Conservation (phyloP, 1,140 invertebrate species). For the Eufriesea mexicana region DNA sequence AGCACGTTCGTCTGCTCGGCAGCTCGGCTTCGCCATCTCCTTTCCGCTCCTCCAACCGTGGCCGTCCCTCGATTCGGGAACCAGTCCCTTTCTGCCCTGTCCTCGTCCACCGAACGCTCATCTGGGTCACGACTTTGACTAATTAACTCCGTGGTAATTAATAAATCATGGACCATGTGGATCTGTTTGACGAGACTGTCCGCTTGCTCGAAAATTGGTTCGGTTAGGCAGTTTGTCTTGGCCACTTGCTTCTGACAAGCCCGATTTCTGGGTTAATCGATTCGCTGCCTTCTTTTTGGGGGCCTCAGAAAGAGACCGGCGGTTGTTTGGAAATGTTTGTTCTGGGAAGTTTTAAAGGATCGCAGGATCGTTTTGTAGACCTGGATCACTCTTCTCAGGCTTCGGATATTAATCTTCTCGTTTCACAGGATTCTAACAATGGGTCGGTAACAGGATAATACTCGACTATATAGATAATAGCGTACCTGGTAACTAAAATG, state of each 20-base stretch:
- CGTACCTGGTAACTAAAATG: too few relatives aligned
- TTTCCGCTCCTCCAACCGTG: conserved; percentile 3
- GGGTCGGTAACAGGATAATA: too few relatives aligned
- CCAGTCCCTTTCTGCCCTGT: background rate
- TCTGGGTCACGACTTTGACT: conserved; percentile 50
- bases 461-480: too few relatives aligned
- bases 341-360: too few relatives aligned
- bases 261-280: background rate
- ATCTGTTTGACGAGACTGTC: conserved; percentile 9
- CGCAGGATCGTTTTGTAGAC: too few relatives aligned
- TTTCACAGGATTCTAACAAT: too few relatives aligned
- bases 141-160: conserved; percentile 65
- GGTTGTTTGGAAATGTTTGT: too few relatives aligned
- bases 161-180: conserved; percentile 52
- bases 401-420: too few relatives aligned
- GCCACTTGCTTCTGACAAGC: background rate
- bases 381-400: too few relatives aligned
- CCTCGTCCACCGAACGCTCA: conserved; percentile 10
- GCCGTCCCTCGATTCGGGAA: background rate
- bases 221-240: background rate
- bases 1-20: conserved; percentile 73
- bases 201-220: background rate
- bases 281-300: background rate
- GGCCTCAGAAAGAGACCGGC: background rate
- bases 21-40: conserved; percentile 5